Percentiles rank a stretch among this genome's conserved stretches.
These are phyloP conservation scores for Ataeniobius toweri DNA, from an alignment of 2,797 vertebrate genomes.

Conservation along the genomic window DNA sequence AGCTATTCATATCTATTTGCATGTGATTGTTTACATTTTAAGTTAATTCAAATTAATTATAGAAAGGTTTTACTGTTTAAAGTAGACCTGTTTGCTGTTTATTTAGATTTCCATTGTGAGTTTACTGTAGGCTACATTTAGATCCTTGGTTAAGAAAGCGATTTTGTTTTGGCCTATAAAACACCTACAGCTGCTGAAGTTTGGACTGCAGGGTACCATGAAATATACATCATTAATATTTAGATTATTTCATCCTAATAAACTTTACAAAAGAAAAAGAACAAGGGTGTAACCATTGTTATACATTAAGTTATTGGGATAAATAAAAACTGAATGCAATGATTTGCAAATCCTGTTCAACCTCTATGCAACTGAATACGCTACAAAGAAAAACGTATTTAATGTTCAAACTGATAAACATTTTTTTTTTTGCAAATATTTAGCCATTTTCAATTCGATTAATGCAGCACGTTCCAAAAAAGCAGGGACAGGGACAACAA, in stretches of 20 bases:
- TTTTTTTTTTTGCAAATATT: no score
- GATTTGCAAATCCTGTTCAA: no score
- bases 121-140: not conserved
- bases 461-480: no score
- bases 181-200: not conserved
- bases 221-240: no score
- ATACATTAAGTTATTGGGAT: not conserved
- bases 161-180: not conserved
- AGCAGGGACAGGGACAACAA: no score
- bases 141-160: not conserved
- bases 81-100: not conserved
- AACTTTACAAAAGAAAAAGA: not conserved
- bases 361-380: no score
- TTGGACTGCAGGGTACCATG: not conserved
- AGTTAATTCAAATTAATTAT: not conserved
- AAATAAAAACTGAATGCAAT: no score
- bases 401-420: no score
- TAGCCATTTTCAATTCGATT: no score
- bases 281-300: not conserved
- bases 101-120: no score
- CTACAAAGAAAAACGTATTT: no score
- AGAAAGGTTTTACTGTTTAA: not conserved
- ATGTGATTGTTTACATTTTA: not conserved
- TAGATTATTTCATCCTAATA: not conserved
- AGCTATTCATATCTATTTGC: conserved; percentile 2